These are phyloP conservation scores for Protodeltote pygarga DNA, from an alignment of 2,888 invertebrate genomes.

Conservation along the genomic window DNA sequence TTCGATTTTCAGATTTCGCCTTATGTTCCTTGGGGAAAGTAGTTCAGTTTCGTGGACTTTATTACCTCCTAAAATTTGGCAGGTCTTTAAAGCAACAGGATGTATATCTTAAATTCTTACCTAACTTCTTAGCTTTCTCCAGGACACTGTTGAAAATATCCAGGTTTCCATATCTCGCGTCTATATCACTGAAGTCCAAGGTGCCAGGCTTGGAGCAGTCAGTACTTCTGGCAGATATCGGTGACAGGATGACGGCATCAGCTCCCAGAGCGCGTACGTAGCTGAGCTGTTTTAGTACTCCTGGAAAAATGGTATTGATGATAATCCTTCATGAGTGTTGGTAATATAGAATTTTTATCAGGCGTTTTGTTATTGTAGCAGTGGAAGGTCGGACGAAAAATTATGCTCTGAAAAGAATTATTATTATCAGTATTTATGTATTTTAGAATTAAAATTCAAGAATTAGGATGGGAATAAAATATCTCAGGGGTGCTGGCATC, in stretches of 20 bases:
- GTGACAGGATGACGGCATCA: conserved; percentile 77
- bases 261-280: conserved; percentile 77
- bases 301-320: conserved; percentile 49
- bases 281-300: conserved; percentile 73
- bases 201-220: conserved; percentile 94
- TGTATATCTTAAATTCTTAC: conserved; percentile 48
- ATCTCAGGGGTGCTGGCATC: too few relatives aligned
- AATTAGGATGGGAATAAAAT: too few relatives aligned
- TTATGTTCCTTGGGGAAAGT: too few relatives aligned
- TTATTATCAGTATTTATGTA: too few relatives aligned
- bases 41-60: too few relatives aligned
- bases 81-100: background rate
- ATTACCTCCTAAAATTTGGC: too few relatives aligned
- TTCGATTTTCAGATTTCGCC: too few relatives aligned
- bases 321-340: background rate
- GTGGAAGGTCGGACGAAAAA: too few relatives aligned
- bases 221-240: conserved; percentile 64
- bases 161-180: conserved; percentile 90
- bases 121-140: conserved; percentile 79
- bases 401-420: too few relatives aligned
- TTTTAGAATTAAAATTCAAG: background rate
- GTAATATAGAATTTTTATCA: background rate
- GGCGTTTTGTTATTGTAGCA: background rate
- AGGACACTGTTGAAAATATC: conserved; percentile 87
- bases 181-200: conserved; percentile 89